These are phyloP conservation scores for Tetranychus cinnabarinus DNA, from an alignment of 1,140 invertebrate species.

Conservation along the genomic window DNA sequence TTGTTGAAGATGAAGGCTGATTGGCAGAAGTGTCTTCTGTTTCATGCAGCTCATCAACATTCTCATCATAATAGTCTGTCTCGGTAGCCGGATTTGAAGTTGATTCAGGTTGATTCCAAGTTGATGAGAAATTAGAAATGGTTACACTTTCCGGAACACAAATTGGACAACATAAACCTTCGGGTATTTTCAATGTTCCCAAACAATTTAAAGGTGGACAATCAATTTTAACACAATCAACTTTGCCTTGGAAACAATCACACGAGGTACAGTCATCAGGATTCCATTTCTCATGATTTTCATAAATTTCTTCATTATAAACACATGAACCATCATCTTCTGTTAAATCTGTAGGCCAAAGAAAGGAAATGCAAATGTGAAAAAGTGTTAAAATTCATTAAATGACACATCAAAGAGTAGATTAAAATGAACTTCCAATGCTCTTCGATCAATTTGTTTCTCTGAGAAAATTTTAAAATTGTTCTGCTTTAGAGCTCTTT, in stretches of 20 bases:
- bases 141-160: conserved; percentile 15
- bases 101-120: neutral
- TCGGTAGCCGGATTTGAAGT: neutral
- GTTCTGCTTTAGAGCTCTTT: no score
- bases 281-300: conserved; percentile 35
- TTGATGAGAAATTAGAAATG: neutral
- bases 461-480: no score
- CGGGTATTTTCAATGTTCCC: conserved; percentile 19
- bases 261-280: conserved; percentile 37
- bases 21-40: neutral
- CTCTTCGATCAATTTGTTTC: no score
- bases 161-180: conserved; percentile 29
- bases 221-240: conserved; percentile 25
- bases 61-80: neutral
- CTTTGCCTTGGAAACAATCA: conserved; percentile 29
- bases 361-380: no score
- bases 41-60: neutral
- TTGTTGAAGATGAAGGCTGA: neutral
- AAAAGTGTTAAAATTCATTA: no score
- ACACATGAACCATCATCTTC: conserved; percentile 8
- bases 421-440: no score
- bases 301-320: conserved; percentile 26
- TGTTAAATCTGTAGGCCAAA: neutral
- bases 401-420: no score
- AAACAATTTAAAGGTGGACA: conserved; percentile 18